These are phyloP conservation scores for Botia kubotai DNA, from an alignment of 2,797 vertebrate species.

Conservation along the genomic window DNA sequence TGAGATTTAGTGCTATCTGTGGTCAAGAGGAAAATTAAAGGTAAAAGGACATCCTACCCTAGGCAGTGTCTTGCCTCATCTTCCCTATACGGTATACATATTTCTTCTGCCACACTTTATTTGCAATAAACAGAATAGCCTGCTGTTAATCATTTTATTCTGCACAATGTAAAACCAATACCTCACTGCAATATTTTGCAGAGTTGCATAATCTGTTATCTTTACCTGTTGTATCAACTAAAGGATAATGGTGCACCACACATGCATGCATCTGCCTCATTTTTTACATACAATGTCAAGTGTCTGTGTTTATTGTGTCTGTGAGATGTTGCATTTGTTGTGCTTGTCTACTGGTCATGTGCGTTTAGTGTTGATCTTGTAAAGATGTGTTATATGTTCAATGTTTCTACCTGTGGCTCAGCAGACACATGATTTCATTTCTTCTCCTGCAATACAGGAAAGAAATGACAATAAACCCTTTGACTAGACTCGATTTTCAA, in stretches of 20 bases:
- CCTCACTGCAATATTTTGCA: neutral
- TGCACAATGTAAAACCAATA: constrained; percentile 1
- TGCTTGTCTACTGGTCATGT: neutral
- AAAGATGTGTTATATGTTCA: constrained; percentile 5
- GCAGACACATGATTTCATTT: neutral
- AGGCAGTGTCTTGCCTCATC: neutral
- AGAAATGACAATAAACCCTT: neutral
- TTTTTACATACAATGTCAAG: constrained; percentile 9
- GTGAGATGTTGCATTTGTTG: constrained; percentile 13
- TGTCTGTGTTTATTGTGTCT: constrained; percentile 11
- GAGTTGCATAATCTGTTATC: neutral
- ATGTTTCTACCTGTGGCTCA: constrained; percentile 1
- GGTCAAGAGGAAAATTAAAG: neutral
- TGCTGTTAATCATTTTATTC: neutral
- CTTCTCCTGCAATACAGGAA: neutral
- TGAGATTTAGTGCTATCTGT: neutral
- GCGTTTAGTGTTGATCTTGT: constrained; percentile 7
- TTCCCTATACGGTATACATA: neutral
- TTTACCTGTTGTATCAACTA: neutral
- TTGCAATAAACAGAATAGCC: neutral
- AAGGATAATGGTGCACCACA: neutral
- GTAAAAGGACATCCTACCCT: neutral
- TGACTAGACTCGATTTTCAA: neutral
- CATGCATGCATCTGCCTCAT: constrained; percentile 17
- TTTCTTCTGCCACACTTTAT: neutral